Evolutionary conservation across 2,888 invertebrate species (phyloP), one percentile per base, ranked within the genome.

Genomic region (Girardia tigrina): DNA sequence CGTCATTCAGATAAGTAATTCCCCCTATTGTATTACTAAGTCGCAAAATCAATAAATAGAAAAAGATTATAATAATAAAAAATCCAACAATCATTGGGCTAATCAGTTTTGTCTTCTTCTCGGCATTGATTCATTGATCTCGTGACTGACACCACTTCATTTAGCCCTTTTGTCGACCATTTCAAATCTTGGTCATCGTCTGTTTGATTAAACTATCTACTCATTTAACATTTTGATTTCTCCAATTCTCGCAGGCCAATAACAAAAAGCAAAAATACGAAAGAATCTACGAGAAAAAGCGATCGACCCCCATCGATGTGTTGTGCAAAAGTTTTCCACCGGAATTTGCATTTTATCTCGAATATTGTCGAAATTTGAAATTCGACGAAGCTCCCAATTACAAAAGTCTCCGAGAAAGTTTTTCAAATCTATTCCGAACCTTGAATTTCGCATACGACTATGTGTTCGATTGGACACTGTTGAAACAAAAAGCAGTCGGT

Each of bases 231-330:
- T 56, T 4, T 23, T 71, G 26, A 2, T 28, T 12, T 26, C 70
- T 8, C 70, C n/a, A 28, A 6, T 71, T 28, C 71, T 2, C 20
- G n/a, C 27, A 77, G 85, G 98, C 98, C 2, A 95, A 94, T 77
- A 99, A 94, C 56, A 98, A 99, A 86, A 89, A 94, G 80, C 98
- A 99, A 86, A 98, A 98, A 86, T 98, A 99, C 85, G 98, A 99
- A 84, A 89, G 95, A 84, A 99, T 99, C 86, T 94, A 94, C 78
- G 98, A 99, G 85, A 98, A 97, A 87, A 99, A 99, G 88, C 90
- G 97, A 87, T 94, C 94, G 72, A 98, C 97, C 73, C 90, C 94
- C 69, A 92, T 98, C 77, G 89, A 89, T 79, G 89, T 89, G 78
- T 85, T 90, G 70, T 90, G 89, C 84, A 88, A 88, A 83, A 88